phyloP scores from a whole-genome alignment of 2,888 invertebrate species.

The Phrixothrix hirtus region DNA sequence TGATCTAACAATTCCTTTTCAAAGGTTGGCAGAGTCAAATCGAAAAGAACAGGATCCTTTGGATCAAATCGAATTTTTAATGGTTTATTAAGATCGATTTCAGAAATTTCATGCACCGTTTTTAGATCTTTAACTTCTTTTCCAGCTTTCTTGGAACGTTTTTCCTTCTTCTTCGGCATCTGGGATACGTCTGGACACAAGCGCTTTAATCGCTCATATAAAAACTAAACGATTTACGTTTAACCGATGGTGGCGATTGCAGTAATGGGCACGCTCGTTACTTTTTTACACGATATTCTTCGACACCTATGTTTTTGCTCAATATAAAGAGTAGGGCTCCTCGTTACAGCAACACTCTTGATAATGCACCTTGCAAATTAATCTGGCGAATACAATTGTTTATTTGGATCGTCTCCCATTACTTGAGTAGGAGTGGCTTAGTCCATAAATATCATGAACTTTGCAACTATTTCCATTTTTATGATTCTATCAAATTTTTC shows the following conservation, averaged over 20 bases:
- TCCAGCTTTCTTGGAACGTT: slow-evolving; percentile 27
- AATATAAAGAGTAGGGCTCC: too few relatives aligned
- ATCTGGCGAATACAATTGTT: slow-evolving; percentile 54
- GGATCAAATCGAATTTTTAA: slow-evolving; percentile 32
- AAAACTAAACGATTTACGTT: slow-evolving; percentile 39
- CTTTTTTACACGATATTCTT: not conserved
- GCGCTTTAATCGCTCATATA: slow-evolving; percentile 52
- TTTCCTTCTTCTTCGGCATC: slow-evolving; percentile 44
- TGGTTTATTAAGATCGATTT: slow-evolving; percentile 30
- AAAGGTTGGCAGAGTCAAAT: slow-evolving; percentile 42
- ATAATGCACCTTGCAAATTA: slow-evolving; percentile 54
- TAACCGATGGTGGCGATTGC: slow-evolving; percentile 38
- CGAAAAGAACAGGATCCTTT: slow-evolving; percentile 34
- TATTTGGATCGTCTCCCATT: slow-evolving; percentile 63
- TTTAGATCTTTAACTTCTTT: slow-evolving; percentile 26
- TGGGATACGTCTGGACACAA: slow-evolving; percentile 44
- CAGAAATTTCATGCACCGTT: slow-evolving; percentile 18
- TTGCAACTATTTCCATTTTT: too few relatives aligned
- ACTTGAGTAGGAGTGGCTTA: slow-evolving; percentile 77
- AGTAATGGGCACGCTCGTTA: not conserved
- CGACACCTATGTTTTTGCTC: not conserved
- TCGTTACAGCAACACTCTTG: slow-evolving; percentile 51
- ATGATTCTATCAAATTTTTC: too few relatives aligned
- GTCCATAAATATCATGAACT: slow-evolving; percentile 75
- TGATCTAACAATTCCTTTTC: slow-evolving; percentile 51